phyloP scores from a whole-genome alignment of 2,113 vertebrate species.

The Coreoperca whiteheadi region DNA sequence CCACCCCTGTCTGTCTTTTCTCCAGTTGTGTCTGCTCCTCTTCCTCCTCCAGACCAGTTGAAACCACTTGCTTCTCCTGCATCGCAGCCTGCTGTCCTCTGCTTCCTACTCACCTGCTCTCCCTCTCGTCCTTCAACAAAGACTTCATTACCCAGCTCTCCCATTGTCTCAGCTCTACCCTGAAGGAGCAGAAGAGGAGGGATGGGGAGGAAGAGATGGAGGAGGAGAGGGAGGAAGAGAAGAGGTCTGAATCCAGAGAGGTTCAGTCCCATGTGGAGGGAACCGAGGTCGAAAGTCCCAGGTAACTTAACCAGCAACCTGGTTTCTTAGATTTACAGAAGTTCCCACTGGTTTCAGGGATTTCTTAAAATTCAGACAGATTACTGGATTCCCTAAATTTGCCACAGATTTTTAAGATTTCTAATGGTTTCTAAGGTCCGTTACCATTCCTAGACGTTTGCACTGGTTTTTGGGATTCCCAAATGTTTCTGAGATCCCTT shows the following conservation, averaged over 20 bases:
- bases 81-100: conserved; percentile 72
- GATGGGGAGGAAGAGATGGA: conserved; percentile 2
- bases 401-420: background rate
- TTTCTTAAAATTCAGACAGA: background rate
- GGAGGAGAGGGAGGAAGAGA: conserved; percentile 31
- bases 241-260: conserved; percentile 36
- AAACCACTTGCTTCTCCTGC: conserved; percentile 51
- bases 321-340: background rate
- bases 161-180: conserved; percentile 80
- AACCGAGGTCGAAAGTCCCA: conserved; percentile 48
- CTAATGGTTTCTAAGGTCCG: too few relatives aligned
- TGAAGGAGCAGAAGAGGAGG: conserved; percentile 60
- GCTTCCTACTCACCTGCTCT: conserved; percentile 87
- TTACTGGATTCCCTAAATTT: background rate
- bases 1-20: background rate
- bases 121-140: conserved; percentile 87
- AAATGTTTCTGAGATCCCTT: too few relatives aligned
- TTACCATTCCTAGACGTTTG: too few relatives aligned
- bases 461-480: too few relatives aligned
- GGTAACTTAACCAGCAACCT: conserved; percentile 43
- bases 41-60: conserved; percentile 27
- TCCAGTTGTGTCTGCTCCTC: conserved; percentile 57
- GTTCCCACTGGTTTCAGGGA: background rate
- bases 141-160: conserved; percentile 90
- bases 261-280: conserved; percentile 40